phyloP scores from a whole-genome alignment of 2,888 invertebrate genomes.

The Andrena bicolor region DNA sequence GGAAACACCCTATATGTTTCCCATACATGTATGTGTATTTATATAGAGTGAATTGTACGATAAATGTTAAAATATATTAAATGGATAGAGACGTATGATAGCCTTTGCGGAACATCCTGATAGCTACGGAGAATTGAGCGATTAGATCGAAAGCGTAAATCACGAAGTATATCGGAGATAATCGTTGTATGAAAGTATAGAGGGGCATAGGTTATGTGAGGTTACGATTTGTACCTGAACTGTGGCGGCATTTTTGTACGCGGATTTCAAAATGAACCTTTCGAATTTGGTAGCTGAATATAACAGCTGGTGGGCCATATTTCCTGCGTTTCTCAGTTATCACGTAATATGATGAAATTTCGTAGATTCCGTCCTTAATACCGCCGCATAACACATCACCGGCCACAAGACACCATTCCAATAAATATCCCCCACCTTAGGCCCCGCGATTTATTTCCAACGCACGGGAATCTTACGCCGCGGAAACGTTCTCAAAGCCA shows the following conservation, averaged over 20 bases:
- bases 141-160: neutral
- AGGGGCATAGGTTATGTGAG: constrained; percentile 75
- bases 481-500: neutral
- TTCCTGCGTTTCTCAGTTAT: constrained; percentile 65
- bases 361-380: constrained; percentile 25
- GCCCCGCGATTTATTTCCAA: constrained; percentile 15
- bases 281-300: constrained; percentile 87
- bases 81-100: neutral
- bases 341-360: constrained; percentile 66
- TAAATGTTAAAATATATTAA: neutral
- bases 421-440: constrained; percentile 30
- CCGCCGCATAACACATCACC: constrained; percentile 52
- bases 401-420: constrained; percentile 50
- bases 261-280: constrained; percentile 84
- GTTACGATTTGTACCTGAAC: constrained; percentile 81
- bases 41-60: neutral
- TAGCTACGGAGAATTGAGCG: neutral
- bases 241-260: constrained; percentile 83
- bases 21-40: neutral
- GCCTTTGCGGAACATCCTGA: neutral
- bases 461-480: neutral
- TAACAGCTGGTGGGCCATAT: constrained; percentile 89
- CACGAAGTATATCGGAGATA: neutral
- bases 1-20: neutral
- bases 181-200: constrained; percentile 69